Evolutionary conservation across 2,888 invertebrate species (phyloP).

Genomic region (Caenorhabditis sp.): DNA sequence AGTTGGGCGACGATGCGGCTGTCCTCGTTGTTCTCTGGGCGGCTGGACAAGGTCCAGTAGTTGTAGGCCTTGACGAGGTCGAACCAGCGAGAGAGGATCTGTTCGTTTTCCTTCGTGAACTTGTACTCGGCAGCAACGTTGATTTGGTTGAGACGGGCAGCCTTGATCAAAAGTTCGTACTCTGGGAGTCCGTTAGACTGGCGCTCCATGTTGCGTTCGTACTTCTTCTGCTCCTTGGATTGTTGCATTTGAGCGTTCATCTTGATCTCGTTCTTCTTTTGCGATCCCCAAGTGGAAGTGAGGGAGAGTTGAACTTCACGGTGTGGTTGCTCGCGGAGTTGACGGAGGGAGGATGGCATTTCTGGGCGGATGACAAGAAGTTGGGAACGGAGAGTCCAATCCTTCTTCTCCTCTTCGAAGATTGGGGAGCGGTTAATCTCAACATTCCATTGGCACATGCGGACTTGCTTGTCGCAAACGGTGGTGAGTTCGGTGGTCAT

Average conservation of each 20-base stretch:
- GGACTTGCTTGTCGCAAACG: constrained; percentile 62
- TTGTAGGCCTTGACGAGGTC: constrained; percentile 75
- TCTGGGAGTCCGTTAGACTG: constrained; percentile 61
- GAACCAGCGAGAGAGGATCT: constrained; percentile 64
- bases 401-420: constrained; percentile 58
- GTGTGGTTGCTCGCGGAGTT: constrained; percentile 71
- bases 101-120: constrained; percentile 65
- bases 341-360: constrained; percentile 66
- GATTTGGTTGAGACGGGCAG: constrained; percentile 70
- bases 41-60: constrained; percentile 68
- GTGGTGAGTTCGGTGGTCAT: constrained; percentile 60
- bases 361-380: constrained; percentile 71
- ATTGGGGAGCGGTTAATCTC: constrained; percentile 59
- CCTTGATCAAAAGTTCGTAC: constrained; percentile 66
- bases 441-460: constrained; percentile 59
- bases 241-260: constrained; percentile 67
- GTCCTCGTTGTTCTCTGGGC: constrained; percentile 54
- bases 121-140: constrained; percentile 73
- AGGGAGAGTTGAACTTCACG: constrained; percentile 68
- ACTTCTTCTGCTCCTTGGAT: constrained; percentile 65
- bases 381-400: constrained; percentile 75
- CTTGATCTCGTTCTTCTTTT: constrained; percentile 67
- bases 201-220: constrained; percentile 51
- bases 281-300: constrained; percentile 69
- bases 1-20: constrained; percentile 68